These are phyloP conservation scores for Pentalonia nigronervosa DNA, from an alignment of 1,140 invertebrate species.

Conservation along the genomic window DNA sequence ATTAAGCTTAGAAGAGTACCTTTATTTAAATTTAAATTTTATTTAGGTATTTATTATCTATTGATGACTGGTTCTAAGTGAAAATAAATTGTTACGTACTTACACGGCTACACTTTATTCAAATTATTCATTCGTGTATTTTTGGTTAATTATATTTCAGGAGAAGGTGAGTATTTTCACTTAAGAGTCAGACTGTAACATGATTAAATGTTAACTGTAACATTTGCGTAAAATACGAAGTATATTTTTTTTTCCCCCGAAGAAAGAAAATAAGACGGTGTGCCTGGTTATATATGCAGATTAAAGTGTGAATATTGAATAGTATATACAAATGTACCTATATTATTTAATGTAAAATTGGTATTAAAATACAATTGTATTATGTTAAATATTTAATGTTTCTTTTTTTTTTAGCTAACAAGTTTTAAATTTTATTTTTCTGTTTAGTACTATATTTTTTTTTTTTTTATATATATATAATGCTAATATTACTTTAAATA, in stretches of 20 bases:
- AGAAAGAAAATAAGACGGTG: not conserved
- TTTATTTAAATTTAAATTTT: constrained; percentile 5
- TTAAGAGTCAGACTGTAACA: not conserved
- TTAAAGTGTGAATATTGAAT: not conserved
- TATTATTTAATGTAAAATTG: not conserved
- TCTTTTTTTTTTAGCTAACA: not conserved
- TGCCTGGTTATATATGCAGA: not conserved
- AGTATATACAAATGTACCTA: not conserved
- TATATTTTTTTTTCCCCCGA: not conserved
- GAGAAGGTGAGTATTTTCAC: no score
- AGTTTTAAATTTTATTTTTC: not conserved
- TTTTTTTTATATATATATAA: no score
- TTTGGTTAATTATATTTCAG: not conserved
- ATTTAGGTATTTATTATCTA: not conserved
- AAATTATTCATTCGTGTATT: not conserved
- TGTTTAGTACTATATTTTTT: not conserved
- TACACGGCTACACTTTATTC: not conserved
- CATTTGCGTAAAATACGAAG: not conserved
- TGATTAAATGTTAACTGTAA: not conserved
- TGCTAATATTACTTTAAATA: not conserved
- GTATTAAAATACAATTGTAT: not conserved
- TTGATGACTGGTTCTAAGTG: not conserved
- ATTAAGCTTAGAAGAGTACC: not conserved
- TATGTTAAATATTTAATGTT: not conserved
- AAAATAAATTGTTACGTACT: not conserved